Evolutionary conservation across 2,797 vertebrate species (phyloP).

Genomic region (Aulostomus chinensis): DNA sequence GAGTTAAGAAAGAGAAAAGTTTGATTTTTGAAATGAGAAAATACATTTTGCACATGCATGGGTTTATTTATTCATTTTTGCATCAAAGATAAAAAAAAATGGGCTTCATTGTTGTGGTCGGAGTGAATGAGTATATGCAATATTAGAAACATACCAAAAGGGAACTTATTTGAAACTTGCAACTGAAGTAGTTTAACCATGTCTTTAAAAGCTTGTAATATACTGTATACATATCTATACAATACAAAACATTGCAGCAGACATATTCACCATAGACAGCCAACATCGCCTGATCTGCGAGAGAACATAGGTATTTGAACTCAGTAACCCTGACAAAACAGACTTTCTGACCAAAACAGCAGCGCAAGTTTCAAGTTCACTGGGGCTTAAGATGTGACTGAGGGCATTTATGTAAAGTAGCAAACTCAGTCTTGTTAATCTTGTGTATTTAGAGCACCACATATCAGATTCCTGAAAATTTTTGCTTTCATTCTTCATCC

Average conservation of each 20-base stretch:
- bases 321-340: slow-evolving; percentile 51
- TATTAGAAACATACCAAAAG: too few species aligned
- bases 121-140: too few species aligned
- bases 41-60: too few species aligned
- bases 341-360: slow-evolving; percentile 30
- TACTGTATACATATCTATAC: too few species aligned
- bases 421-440: slow-evolving; percentile 11
- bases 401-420: slow-evolving; percentile 25
- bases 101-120: too few species aligned
- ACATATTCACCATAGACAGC: slow-evolving; percentile 14
- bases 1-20: too few species aligned
- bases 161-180: too few species aligned
- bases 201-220: not conserved
- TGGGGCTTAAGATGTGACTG: slow-evolving; percentile 34
- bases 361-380: slow-evolving; percentile 24
- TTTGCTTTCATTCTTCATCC: too few species aligned
- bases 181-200: not conserved
- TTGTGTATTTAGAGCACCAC: not conserved
- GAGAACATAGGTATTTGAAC: slow-evolving; percentile 48
- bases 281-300: slow-evolving; percentile 16
- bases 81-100: too few species aligned
- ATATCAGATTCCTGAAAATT: not conserved
- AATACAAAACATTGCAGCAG: slow-evolving; percentile 11
- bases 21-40: too few species aligned
- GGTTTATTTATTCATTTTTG: too few species aligned